Evolutionary conservation across 1,140 invertebrate species (phyloP), one percentile per base, ranked within the genome.

Genomic region (Calosoma granatense): DNA sequence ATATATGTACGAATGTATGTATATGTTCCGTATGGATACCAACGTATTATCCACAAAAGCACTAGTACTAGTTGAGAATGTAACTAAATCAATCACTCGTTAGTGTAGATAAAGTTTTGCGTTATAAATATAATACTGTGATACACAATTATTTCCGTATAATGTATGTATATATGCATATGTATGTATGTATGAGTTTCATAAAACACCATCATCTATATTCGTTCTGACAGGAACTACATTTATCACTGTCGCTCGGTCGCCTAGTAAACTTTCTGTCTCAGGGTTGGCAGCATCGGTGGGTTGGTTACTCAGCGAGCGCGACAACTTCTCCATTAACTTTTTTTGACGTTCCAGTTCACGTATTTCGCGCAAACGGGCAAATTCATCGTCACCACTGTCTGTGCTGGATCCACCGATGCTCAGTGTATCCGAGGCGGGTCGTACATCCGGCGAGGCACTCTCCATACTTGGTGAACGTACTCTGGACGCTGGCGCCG

Each of bases 341-440:
- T 70, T 72, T 51, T 77, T 67, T 1, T 67, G 61, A 21, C 78
- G 69, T 58, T 76, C 70, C 54, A 75, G 76, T 57, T 78, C 72
- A 2, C 78, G 69, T 17, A 75, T 67, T 0, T 61, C 64, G 59
- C 77, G 78, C 2, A 81, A 59, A 60, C 75, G 77, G 1, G 75
- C 74, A 36, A 80, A 80, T 56, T 81, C 78, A 60, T 79, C 78
- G 2, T 67, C 66, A 47, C 41, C 41, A 17, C 41, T 47, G 6
- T 23, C 26, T 2, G 55, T 54, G 20, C 62, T 68, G 14, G 67
- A 65, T 21, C 61, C 54, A 2, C 61, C 61, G 36, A 26, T 57
- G 17, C 41, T 47, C 15, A 47, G 4, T 4, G 41, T 47, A 47
- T 47, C 41, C 2, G n/a, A 39, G 26, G 51, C 53, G 23, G 30